Conservation (phyloP, 2,888 invertebrate genomes). For the Ptilodon capucinus region DNA sequence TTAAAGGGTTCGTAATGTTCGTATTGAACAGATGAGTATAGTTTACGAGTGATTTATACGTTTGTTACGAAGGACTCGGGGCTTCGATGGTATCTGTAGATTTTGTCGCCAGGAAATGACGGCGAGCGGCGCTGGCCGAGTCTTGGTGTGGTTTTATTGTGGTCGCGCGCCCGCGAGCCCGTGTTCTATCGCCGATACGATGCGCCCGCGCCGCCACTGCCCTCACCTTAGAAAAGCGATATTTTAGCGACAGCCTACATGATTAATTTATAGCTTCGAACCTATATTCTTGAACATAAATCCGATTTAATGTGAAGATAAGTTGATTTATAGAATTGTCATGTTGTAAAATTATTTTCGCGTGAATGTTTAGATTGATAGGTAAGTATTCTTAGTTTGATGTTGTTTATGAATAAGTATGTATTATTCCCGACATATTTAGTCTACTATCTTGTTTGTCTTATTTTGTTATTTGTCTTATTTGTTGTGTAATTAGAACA, state of each 20-base stretch:
- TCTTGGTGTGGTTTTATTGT: constrained; percentile 63
- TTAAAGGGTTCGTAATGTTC: constrained; percentile 54
- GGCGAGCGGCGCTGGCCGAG: constrained; percentile 41
- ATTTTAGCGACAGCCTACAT: constrained; percentile 81
- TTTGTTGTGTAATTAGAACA: neutral
- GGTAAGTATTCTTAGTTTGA: constrained; percentile 20
- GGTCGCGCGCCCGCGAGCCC: constrained; percentile 50
- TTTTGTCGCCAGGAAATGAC: constrained; percentile 79
- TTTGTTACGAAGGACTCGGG: constrained; percentile 55
- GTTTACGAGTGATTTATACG: constrained; percentile 69
- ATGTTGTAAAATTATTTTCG: constrained; percentile 42
- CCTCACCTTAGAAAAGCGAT: constrained; percentile 67
- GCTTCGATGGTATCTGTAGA: constrained; percentile 73
- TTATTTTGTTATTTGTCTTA: too few relatives aligned
- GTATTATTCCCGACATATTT: too few relatives aligned
- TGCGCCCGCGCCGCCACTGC: constrained; percentile 59
- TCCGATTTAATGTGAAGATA: constrained; percentile 74
- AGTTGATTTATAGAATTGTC: constrained; percentile 70
- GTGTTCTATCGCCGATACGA: constrained; percentile 65
- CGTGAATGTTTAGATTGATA: constrained; percentile 31
- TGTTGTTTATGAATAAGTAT: constrained; percentile 5
- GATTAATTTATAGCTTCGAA: constrained; percentile 78
- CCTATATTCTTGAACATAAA: constrained; percentile 69
- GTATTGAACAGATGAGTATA: constrained; percentile 34
- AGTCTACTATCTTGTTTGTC: too few relatives aligned